Base-by-base conservation (phyloP, 2,113 vertebrate species). In the Ammospiza caudacuta region DNA sequence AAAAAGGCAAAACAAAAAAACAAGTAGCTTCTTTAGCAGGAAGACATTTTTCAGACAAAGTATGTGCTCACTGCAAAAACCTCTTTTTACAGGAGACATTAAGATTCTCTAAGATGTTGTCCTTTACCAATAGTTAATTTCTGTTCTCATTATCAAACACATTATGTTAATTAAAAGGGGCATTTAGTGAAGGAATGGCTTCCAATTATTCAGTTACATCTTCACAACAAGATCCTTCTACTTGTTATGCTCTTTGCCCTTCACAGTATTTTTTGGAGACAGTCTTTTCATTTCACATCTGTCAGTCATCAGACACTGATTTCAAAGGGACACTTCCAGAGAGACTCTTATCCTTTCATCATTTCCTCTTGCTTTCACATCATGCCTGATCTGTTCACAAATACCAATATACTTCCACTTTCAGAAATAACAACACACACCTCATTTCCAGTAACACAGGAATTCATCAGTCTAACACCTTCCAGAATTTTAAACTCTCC, bases 251-350 rank as follows among this genome's bases (percentile, higher is more conserved):
- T 70, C 88, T 92, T 90, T 88, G 79, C 64, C 76, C 83, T 95
- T 95, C 76, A 61, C 44, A 63, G 46, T 79, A 68, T 33, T 95
- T 91, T 94, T 69, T 74, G 12, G 88, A 77, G 64, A 41, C 20
- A 39, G 74, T 17, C 83, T 78, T 87, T 95, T 95, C 81, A 93
- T 67, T 93, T 96, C 90, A 85, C 52, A 83, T 84, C 93, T 92
- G 80, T 96, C 94, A 96, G 64, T 94, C 87, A 96, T 90, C 85
- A 93, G 66, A 52, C 70, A 61, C 72, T 73, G 70, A 93, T 83
- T 94, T 82, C 92, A 95, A 96, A 91, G 90, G 79, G 93, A 83
- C 84, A 52, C 31, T 90, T 95, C 85, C 90, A 93, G 3, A 79
- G 81, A 73, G 91, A 91, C 89, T 81, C 90, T 77, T 37, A 91